A percentile compares a stretch with the other conserved stretches of the same genome.
Evolutionary conservation across 1,140 invertebrate genomes (phyloP).

Genomic region (Gyrodactylus salaris): DNA sequence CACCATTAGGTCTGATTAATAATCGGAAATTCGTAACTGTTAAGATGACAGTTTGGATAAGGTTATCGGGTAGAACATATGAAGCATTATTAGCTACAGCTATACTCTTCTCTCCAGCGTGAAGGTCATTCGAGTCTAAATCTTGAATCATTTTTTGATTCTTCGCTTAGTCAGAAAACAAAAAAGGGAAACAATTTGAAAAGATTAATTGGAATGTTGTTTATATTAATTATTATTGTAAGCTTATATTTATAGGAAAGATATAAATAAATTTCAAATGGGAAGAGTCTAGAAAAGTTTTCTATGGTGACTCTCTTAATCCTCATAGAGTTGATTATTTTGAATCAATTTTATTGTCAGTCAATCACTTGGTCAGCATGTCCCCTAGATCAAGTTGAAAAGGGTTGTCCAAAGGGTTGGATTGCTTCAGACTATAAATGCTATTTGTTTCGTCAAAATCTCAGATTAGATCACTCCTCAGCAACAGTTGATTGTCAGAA

Average conservation of each 20-base stretch:
- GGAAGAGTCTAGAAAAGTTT: too few relatives aligned
- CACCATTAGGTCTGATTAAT: background rate
- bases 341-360: too few relatives aligned
- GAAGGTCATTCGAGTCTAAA: background rate
- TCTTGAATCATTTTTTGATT: background rate
- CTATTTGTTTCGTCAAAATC: background rate
- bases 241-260: too few relatives aligned
- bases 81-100: background rate
- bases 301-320: too few relatives aligned
- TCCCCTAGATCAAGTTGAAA: background rate
- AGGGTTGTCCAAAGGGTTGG: constrained; percentile 3
- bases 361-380: background rate
- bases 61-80: background rate
- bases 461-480: background rate
- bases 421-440: background rate
- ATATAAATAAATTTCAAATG: too few relatives aligned
- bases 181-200: too few relatives aligned
- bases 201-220: too few relatives aligned
- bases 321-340: too few relatives aligned
- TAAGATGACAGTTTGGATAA: background rate
- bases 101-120: background rate
- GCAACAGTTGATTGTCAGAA: background rate
- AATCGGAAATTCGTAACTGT: background rate
- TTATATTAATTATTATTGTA: too few relatives aligned
- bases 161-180: too few relatives aligned